These are phyloP conservation scores for Columba janthina DNA, from an alignment of 2,113 vertebrate species.

Conservation along the genomic window DNA sequence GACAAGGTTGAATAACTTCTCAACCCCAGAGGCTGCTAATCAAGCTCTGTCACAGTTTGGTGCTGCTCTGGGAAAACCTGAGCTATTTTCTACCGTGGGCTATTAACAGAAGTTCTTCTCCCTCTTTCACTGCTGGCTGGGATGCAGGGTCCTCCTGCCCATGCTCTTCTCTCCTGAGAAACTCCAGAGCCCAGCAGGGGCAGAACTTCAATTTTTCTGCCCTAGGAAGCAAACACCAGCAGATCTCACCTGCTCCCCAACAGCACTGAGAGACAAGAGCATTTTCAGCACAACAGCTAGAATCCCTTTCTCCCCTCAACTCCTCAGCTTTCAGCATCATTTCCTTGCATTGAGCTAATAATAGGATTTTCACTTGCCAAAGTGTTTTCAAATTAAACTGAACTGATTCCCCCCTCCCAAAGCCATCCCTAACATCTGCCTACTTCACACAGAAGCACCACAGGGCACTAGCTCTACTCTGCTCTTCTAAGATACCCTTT, in stretches of 20 bases:
- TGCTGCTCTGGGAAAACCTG: background rate
- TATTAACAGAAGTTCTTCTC: background rate
- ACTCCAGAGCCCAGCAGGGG: background rate
- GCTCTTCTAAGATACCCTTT: background rate
- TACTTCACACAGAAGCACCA: background rate
- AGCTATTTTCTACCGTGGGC: background rate
- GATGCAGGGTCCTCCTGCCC: background rate
- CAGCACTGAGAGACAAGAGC: accelerated
- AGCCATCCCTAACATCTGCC: background rate
- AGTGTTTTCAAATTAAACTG: background rate
- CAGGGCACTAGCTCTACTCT: background rate
- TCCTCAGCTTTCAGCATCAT: background rate
- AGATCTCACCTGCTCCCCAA: accelerated
- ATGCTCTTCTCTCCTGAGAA: background rate
- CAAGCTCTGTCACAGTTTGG: background rate
- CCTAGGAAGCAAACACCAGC: background rate
- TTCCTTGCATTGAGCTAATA: background rate
- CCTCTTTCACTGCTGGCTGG: background rate
- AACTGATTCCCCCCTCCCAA: background rate
- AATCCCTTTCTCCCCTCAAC: background rate
- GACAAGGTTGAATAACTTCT: background rate
- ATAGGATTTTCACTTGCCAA: background rate
- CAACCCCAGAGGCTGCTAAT: background rate
- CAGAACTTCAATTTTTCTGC: background rate
- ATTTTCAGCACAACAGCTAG: background rate